A percentile compares a stretch with the other conserved stretches of the same genome.
phyloP scores from a whole-genome alignment of 1,140 invertebrate species.

The Neodiprion pinetum region DNA sequence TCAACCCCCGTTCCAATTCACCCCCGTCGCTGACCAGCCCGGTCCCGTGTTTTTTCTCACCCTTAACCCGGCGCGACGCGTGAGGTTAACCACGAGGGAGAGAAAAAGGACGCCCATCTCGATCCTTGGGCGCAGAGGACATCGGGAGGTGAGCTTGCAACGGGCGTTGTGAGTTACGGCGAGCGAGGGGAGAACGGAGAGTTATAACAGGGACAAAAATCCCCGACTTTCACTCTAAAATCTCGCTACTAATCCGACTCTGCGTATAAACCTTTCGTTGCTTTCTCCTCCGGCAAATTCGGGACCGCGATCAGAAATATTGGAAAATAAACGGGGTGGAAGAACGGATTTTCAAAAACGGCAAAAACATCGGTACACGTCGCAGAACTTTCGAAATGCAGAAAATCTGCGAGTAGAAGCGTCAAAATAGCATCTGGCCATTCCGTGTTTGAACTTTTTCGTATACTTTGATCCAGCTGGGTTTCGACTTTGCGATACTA shows the following conservation, averaged over 20 bases:
- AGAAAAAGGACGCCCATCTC: not conserved
- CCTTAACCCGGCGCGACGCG: constrained; percentile 8
- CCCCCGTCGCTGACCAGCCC: constrained; percentile 2
- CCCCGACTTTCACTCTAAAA: not conserved
- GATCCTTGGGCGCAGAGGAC: not conserved
- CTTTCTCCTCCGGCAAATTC: too few species aligned
- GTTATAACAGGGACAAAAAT: not conserved
- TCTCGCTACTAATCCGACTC: not conserved
- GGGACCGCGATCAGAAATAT: too few species aligned
- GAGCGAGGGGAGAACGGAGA: not conserved
- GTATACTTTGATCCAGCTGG: too few species aligned
- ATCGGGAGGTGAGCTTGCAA: not conserved
- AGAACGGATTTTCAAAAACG: too few species aligned
- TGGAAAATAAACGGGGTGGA: too few species aligned
- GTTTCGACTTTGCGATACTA: too few species aligned
- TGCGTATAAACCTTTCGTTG: too few species aligned
- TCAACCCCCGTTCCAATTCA: not conserved
- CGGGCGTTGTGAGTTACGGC: constrained; percentile 8
- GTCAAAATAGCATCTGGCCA: too few species aligned
- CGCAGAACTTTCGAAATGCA: too few species aligned
- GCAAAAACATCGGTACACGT: too few species aligned
- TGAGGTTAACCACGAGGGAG: constrained; percentile 18
- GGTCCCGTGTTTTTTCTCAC: constrained; percentile 9
- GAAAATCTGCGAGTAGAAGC: too few species aligned
- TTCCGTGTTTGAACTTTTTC: too few species aligned